Conservation (phyloP, 2,113 vertebrate genomes). For the Conger conger region DNA sequence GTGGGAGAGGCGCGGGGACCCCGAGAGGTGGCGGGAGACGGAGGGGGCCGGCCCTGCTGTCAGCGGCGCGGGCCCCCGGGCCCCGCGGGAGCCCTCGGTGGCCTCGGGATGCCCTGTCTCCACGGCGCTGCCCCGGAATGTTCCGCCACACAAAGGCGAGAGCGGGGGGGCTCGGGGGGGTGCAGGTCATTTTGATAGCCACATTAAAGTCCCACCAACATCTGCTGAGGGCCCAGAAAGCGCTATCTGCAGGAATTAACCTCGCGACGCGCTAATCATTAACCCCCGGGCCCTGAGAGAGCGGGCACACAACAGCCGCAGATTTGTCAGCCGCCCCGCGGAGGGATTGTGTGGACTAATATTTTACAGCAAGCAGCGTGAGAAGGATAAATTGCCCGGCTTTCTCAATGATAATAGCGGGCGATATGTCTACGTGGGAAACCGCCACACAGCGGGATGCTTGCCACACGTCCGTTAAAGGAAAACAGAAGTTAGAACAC, state of each 20-base stretch:
- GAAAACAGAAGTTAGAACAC: constrained; percentile 34
- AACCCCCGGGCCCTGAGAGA: constrained; percentile 83
- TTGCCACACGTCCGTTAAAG: constrained; percentile 63
- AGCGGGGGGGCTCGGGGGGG: constrained; percentile 87
- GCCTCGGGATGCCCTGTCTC: constrained; percentile 81
- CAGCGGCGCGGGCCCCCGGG: constrained; percentile 65
- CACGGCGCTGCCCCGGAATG: constrained; percentile 87
- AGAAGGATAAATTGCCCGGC: constrained; percentile 77
- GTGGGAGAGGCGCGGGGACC: no score
- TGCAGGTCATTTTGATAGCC: constrained; percentile 94
- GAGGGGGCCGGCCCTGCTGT: constrained; percentile 57
- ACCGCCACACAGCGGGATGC: constrained; percentile 56
- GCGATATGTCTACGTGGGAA: constrained; percentile 77
- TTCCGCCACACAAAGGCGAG: constrained; percentile 74
- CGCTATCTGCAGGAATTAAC: constrained; percentile 89
- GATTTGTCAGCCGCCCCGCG: constrained; percentile 86
- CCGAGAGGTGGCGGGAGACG: no score
- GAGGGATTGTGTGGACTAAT: constrained; percentile 77
- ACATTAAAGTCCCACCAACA: constrained; percentile 97
- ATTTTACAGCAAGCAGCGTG: constrained; percentile 92
- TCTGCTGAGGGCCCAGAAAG: constrained; percentile 92
- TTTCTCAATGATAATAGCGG: constrained; percentile 65
- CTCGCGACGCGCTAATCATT: constrained; percentile 92
- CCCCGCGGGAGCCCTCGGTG: constrained; percentile 70
- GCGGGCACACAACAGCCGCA: constrained; percentile 88